phyloP scores from a whole-genome alignment of 2,113 vertebrate genomes.

The Loxodonta africana region DNA sequence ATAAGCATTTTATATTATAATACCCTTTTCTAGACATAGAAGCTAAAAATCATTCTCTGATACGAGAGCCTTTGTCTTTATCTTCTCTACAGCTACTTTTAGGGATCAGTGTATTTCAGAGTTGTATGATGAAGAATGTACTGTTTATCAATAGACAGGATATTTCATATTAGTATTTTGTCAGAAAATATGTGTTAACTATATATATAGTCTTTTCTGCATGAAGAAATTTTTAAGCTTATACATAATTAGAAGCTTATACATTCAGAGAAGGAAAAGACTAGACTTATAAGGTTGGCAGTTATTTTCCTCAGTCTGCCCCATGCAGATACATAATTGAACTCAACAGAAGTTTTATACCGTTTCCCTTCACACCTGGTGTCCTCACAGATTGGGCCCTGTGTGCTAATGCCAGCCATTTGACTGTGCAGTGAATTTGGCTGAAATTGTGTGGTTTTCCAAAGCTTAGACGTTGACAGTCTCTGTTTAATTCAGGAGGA shows the following conservation, averaged over 20 bases:
- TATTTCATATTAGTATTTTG: background rate
- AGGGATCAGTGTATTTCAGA: background rate
- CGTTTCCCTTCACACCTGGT: background rate
- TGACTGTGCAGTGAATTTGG: background rate
- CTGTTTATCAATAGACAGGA: background rate
- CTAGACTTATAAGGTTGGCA: background rate
- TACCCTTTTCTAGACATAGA: background rate
- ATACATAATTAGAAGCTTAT: background rate
- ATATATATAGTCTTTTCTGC: background rate
- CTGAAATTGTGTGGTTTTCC: background rate
- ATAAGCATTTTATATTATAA: background rate
- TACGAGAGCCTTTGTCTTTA: background rate
- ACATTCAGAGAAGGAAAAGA: slow-evolving; percentile 14
- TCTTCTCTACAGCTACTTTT: background rate
- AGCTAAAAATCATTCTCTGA: background rate
- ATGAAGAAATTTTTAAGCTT: background rate
- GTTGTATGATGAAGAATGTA: background rate
- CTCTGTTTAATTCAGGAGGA: background rate
- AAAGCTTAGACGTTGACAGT: accelerated
- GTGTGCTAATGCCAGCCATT: too few relatives aligned
- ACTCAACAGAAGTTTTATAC: background rate
- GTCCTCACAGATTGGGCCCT: accelerated
- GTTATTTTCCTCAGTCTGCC: background rate
- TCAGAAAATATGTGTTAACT: background rate
- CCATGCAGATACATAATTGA: accelerated